Conservation (phyloP, 2,797 vertebrate species). For the Eulemur rubriventer region DNA sequence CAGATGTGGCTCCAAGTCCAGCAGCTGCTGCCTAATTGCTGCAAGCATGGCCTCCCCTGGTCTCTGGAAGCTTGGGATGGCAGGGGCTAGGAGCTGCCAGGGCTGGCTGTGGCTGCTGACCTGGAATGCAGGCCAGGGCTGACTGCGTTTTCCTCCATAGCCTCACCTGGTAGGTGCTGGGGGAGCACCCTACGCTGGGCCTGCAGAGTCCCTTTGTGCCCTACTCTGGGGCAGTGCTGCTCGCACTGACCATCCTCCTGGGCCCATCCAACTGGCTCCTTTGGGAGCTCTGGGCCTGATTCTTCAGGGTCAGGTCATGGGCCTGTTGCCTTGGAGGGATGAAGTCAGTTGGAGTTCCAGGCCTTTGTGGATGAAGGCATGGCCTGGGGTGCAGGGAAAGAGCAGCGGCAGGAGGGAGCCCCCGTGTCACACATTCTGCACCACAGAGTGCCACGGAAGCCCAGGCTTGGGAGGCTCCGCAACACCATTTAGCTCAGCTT, state of each 20-base stretch:
- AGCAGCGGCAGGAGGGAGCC: not conserved
- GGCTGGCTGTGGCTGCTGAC: not conserved
- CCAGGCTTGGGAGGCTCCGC: not conserved
- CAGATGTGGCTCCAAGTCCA: constrained; percentile 68
- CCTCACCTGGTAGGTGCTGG: not conserved
- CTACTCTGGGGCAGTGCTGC: not conserved
- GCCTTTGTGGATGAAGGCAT: not conserved
- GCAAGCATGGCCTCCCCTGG: constrained; percentile 52
- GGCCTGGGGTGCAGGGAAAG: not conserved
- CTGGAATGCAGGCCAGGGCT: not conserved
- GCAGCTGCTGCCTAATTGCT: constrained; percentile 61
- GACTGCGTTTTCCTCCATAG: not conserved
- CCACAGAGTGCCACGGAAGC: not conserved
- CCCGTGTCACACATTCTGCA: not conserved
- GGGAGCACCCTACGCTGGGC: not conserved
- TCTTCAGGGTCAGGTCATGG: not conserved
- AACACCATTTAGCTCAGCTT: not conserved
- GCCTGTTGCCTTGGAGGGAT: not conserved
- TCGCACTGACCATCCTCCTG: not conserved
- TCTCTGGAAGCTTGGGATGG: not conserved
- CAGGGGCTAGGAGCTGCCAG: not conserved
- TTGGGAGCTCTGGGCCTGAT: not conserved
- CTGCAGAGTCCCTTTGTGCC: not conserved
- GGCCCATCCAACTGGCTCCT: not conserved
- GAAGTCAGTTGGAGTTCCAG: not conserved